Conservation (phyloP, 1,140 invertebrate species). For the Drusus annulatus region DNA sequence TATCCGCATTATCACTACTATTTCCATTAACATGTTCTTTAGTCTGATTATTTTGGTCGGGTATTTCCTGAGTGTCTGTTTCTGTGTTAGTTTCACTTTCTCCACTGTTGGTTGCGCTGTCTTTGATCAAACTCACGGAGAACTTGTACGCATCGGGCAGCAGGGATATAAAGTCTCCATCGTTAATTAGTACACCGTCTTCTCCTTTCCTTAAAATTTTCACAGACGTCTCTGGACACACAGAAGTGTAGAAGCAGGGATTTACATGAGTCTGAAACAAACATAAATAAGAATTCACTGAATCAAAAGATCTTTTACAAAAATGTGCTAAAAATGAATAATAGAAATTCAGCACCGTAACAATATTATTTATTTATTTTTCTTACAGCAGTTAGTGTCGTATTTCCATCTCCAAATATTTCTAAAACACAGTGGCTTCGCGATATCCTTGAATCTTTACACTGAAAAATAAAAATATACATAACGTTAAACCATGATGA, state of each 20-base stretch:
- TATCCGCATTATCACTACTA: not conserved
- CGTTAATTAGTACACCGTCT: not conserved
- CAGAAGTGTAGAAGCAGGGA: constrained; percentile 10
- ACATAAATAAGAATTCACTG: not conserved
- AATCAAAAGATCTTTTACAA: too few relatives aligned
- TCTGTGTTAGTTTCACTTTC: not conserved
- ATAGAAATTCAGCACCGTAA: too few relatives aligned
- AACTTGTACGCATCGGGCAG: constrained; percentile 30
- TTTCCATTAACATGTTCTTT: not conserved
- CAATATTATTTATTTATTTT: too few relatives aligned
- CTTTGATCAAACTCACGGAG: constrained; percentile 15
- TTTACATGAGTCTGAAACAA: constrained; percentile 42
- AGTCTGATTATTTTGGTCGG: not conserved
- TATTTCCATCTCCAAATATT: constrained; percentile 3
- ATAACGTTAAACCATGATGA: not conserved
- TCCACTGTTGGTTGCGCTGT: not conserved
- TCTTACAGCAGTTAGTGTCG: constrained; percentile 27
- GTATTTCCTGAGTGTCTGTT: constrained; percentile 1
- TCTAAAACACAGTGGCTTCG: constrained; percentile 19
- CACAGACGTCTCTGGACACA: not conserved
- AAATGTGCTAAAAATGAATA: too few relatives aligned
- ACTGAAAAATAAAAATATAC: constrained; percentile 16
- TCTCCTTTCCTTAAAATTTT: constrained; percentile 27
- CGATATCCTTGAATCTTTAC: constrained; percentile 31
- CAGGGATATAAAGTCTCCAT: constrained; percentile 23